Conservation (phyloP, 2,888 invertebrate species). For the Folsomia manolachei region DNA sequence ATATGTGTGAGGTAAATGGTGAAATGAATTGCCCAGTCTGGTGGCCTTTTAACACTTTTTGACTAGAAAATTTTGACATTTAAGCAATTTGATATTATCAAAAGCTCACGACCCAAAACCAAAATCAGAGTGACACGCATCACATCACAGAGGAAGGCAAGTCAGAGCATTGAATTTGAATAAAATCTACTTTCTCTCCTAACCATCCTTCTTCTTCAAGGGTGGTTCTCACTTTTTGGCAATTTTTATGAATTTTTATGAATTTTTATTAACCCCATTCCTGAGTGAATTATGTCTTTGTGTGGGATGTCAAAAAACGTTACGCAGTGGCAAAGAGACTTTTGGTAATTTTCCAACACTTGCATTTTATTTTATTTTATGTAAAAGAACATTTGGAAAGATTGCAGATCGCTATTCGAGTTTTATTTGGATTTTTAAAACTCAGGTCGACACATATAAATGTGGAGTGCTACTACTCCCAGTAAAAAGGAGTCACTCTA, state of each 20-base stretch:
- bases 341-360: too few relatives aligned
- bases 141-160: background rate
- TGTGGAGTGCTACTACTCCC: too few relatives aligned
- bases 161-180: background rate
- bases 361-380: too few relatives aligned
- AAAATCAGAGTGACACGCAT: background rate
- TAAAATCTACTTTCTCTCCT: background rate
- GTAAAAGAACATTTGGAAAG: too few relatives aligned
- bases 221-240: slow-evolving; percentile 23
- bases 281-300: background rate
- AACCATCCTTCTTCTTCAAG: slow-evolving; percentile 7
- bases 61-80: too few relatives aligned
- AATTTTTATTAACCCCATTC: slow-evolving; percentile 11
- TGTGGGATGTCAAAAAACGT: background rate
- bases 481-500: too few relatives aligned
- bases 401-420: too few relatives aligned
- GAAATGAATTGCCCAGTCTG: too few relatives aligned
- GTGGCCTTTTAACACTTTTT: slow-evolving; percentile 25
- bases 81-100: slow-evolving; percentile 25
- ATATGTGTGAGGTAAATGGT: slow-evolving; percentile 12
- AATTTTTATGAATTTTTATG: slow-evolving; percentile 15
- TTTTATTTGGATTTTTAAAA: too few relatives aligned
- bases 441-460: too few relatives aligned
- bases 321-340: background rate
- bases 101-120: too few relatives aligned